These are phyloP conservation scores for Noctua janthe DNA, from an alignment of 2,888 invertebrate species.

Conservation along the genomic window DNA sequence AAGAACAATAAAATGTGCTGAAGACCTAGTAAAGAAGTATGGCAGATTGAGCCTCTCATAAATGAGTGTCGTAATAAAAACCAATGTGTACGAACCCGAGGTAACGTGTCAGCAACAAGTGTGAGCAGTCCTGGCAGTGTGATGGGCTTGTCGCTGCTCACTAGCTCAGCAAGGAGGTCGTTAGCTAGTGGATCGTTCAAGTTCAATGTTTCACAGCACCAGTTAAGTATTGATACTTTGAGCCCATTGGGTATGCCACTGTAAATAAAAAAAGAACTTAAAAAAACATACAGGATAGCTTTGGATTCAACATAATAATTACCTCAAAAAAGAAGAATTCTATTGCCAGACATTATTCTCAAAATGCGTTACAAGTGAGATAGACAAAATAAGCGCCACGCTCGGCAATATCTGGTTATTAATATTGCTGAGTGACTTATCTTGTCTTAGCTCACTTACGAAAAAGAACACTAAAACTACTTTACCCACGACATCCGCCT, in stretches of 20 bases:
- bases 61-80: background rate
- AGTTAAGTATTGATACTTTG: slow-evolving; percentile 84
- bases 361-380: background rate
- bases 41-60: background rate
- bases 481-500: background rate
- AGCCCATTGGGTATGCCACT: slow-evolving; percentile 83
- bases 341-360: background rate
- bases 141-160: slow-evolving; percentile 84
- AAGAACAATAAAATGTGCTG: background rate
- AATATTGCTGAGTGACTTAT: background rate
- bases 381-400: background rate
- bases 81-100: slow-evolving; percentile 75
- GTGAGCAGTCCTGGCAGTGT: slow-evolving; percentile 81
- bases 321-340: background rate
- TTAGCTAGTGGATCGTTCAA: slow-evolving; percentile 81
- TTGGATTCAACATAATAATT: background rate
- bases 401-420: background rate
- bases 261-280: slow-evolving; percentile 50
- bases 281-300: background rate
- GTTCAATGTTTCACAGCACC: slow-evolving; percentile 85
- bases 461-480: no score
- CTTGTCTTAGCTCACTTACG: background rate
- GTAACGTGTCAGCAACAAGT: slow-evolving; percentile 86
- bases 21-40: background rate
- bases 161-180: slow-evolving; percentile 82